These are phyloP conservation scores for Chitala chitala DNA, from an alignment of 2,113 vertebrate species.

Conservation along the genomic window DNA sequence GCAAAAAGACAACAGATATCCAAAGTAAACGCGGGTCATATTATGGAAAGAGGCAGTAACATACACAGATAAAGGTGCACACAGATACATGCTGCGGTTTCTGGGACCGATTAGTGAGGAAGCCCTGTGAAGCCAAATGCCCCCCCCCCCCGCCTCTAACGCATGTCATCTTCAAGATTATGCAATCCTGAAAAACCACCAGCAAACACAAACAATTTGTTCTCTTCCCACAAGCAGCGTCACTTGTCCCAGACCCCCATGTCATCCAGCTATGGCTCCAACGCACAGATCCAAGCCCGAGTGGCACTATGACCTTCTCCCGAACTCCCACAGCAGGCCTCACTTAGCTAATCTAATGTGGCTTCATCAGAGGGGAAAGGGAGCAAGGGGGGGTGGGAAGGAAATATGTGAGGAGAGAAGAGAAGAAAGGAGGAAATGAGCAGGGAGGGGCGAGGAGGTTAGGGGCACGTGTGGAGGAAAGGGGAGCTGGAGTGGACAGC, in stretches of 20 bases:
- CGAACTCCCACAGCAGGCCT: slow-evolving; percentile 48
- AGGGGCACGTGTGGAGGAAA: neutral
- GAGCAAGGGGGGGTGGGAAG: neutral
- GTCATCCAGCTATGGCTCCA: slow-evolving; percentile 33
- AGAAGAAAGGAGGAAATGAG: slow-evolving; percentile 19
- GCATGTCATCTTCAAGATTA: slow-evolving; percentile 35
- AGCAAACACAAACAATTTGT: slow-evolving; percentile 59
- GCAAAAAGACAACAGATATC: slow-evolving; percentile 40
- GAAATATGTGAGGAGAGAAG: neutral
- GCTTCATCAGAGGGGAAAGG: slow-evolving; percentile 1
- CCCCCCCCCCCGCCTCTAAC: too few species aligned
- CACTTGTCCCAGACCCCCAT: slow-evolving; percentile 49
- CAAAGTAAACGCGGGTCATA: slow-evolving; percentile 56
- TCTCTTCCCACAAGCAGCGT: slow-evolving; percentile 63
- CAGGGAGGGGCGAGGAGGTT: neutral
- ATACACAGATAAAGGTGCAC: neutral
- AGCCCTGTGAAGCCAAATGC: slow-evolving; percentile 17
- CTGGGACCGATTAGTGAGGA: slow-evolving; percentile 11
- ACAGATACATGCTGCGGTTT: slow-evolving; percentile 32
- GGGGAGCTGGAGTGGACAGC: neutral
- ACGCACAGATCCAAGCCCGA: slow-evolving; percentile 19
- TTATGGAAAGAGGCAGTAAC: slow-evolving; percentile 48
- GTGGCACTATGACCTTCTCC: slow-evolving; percentile 51
- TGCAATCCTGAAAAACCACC: slow-evolving; percentile 35
- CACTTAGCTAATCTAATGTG: slow-evolving; percentile 45